Percentiles rank a stretch among this genome's conserved stretches.
phyloP scores from a whole-genome alignment of 2,113 vertebrate genomes.

The Pheucticus melanocephalus region DNA sequence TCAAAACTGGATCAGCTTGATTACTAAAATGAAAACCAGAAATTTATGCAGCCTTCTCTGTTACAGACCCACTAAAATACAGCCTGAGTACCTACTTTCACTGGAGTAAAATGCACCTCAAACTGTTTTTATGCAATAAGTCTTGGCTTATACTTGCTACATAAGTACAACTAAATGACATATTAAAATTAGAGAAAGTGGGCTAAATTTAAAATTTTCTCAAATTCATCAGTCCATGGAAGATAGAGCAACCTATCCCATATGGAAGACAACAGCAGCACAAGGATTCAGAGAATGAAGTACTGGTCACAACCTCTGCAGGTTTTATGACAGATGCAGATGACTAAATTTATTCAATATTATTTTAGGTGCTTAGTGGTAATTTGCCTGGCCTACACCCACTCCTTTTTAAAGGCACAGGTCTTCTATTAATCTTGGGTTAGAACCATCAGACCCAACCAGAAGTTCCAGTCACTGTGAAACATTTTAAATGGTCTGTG shows the following conservation, averaged over 20 bases:
- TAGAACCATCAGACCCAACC: not conserved
- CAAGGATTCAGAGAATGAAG: not conserved
- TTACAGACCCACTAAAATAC: not conserved
- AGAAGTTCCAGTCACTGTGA: not conserved
- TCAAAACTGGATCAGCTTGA: not conserved
- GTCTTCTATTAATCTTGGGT: not conserved
- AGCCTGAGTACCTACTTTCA: not conserved
- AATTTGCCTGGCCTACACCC: not conserved
- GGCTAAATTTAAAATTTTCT: not conserved
- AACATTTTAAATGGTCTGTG: not conserved
- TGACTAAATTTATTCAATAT: not conserved
- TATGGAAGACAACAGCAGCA: not conserved
- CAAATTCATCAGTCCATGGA: not conserved
- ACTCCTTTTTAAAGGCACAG: not conserved
- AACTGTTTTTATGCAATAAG: not conserved
- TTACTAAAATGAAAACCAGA: not conserved
- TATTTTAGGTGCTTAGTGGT: not conserved
- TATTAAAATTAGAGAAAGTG: not conserved
- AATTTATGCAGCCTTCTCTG: not conserved
- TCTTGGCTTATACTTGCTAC: not conserved
- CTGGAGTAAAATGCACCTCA: not conserved
- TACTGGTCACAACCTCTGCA: not conserved
- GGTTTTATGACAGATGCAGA: not conserved
- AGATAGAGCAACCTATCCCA: not conserved
- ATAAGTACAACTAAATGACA: not conserved